Evolutionary conservation across 2,797 vertebrate species (phyloP), one percentile per base, ranked within the genome.

Genomic region (Nannoperca australis): DNA sequence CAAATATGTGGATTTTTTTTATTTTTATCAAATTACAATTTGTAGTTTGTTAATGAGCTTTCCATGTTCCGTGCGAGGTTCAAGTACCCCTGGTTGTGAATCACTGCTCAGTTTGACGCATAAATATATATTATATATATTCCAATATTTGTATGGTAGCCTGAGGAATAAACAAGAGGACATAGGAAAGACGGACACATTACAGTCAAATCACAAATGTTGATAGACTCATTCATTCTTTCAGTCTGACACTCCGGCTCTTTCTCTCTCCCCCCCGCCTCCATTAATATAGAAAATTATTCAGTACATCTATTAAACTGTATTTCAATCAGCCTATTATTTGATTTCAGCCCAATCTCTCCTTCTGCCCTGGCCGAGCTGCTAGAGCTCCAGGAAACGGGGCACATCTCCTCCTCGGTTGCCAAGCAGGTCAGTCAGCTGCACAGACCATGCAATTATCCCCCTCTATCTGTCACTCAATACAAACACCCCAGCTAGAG

Each of bases 361-460:
- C 91, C 97, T 4, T 72, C 88, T 12, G 85, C 94, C 27, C 91
- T 99, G 78, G 97, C 97, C 5, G 96, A 97, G 87, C 94, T 99
- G 78, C 94, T 99, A 86, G 95, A 96, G 66, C 95, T 98, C 74
- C 93, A 97, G 63, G 96, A 98, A 90, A 89, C 85, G 0, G 96
- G 95, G 85, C 86, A 77, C 3, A 96, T 99, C 91, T 98, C 98
- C 47, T 96, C 97, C 7, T 88, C 97, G 1, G 95, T 93, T 77
- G 97, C 97, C 84, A 98, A 97, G 88, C 94, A 94, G 92, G 98
- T 97, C 90, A 88, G 96, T 93, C 63, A 65, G 71, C 81, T 42
- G n/a, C 78, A 61, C 67, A 13, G 45, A 59, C 54, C 61, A 1
- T 67, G 40, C 75, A 84, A 58, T 88, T 73, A 85, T 55, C 77